phyloP scores from a whole-genome alignment of 1,140 invertebrate genomes.

The Drosophila lini region DNA sequence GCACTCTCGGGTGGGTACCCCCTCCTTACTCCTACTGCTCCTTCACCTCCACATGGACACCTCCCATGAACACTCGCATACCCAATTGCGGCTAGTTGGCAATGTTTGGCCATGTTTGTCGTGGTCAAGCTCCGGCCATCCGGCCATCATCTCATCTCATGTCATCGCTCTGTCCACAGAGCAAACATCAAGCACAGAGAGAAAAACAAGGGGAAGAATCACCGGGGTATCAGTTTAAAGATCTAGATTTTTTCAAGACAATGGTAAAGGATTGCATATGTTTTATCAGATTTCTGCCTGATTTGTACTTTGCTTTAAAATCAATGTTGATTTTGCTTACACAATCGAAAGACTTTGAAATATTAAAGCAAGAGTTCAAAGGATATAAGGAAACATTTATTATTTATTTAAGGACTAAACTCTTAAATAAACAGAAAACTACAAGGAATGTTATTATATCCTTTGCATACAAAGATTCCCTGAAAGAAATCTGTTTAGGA shows the following conservation, averaged over 20 bases:
- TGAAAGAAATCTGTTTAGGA: not conserved
- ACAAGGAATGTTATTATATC: not conserved
- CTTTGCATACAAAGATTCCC: not conserved
- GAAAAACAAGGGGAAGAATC: not conserved
- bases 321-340: not conserved
- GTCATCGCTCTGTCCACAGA: constrained; percentile 30
- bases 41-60: constrained; percentile 6
- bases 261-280: not conserved
- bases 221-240: not conserved
- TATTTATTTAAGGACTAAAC: not conserved
- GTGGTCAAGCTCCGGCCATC: constrained; percentile 34
- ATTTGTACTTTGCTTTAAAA: constrained; percentile 1
- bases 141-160: constrained; percentile 27
- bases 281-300: not conserved
- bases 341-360: not conserved
- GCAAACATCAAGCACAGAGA: constrained; percentile 27
- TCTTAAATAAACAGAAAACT: not conserved
- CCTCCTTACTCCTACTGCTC: not conserved
- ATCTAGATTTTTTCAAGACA: not conserved
- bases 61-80: not conserved
- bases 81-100: constrained; percentile 39
- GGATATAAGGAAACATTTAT: not conserved
- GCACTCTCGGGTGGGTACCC: constrained; percentile 88
- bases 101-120: constrained; percentile 54
- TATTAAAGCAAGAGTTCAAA: not conserved